Evolutionary conservation across 92 coral and sea anemone species (phyloP), one percentile per base, ranked within the genome.

Genomic region (Phymanthus crucifer): DNA sequence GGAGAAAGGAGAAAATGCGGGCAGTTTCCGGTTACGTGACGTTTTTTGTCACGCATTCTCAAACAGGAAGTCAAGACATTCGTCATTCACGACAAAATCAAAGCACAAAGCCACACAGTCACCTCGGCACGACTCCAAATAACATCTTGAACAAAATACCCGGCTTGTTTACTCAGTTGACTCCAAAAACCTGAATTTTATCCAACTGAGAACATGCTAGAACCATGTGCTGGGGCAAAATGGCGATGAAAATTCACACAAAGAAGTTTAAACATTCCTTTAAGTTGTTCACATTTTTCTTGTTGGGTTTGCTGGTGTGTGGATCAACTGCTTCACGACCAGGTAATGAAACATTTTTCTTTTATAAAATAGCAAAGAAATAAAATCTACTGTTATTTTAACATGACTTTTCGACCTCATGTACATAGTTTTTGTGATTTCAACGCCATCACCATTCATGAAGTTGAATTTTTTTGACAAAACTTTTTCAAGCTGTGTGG

Each of bases 161-260:
- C 29, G 17, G 68, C 34, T 71, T 54, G 75, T 78, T 78, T 40
- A 66, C 27, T 9, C 40, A 36, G 50, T 52, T 58, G 40, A 81
- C 57, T 71, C 46, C 40, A 26, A 19, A 46, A 50, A 54, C 40
- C 17, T 32, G 24, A 31, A 13, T 47, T 16, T 16, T 46, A 46
- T 74, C 64, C 32, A 27, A 46, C 34, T 27, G 32, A 36, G 46
- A 38, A 66, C 70, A 76, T 76, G 80, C 56, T 76, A 76, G 34
- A 43, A 54, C 50, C 80, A 58, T 76, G 80, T 76, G 80, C 33
- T 58, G 27, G 58, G 40, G 23, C 47, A 76, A 54, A 76, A 76
- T 76, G 70, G 24, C 70, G 50, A 2, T 58, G 24, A 56, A 76
- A 29, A 14, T 47, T 2, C 13, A n/a, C 35, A 34, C 26, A 58